Evolutionary conservation across 2,113 vertebrate genomes (phyloP).

Genomic region (Heterochromis multidens): DNA sequence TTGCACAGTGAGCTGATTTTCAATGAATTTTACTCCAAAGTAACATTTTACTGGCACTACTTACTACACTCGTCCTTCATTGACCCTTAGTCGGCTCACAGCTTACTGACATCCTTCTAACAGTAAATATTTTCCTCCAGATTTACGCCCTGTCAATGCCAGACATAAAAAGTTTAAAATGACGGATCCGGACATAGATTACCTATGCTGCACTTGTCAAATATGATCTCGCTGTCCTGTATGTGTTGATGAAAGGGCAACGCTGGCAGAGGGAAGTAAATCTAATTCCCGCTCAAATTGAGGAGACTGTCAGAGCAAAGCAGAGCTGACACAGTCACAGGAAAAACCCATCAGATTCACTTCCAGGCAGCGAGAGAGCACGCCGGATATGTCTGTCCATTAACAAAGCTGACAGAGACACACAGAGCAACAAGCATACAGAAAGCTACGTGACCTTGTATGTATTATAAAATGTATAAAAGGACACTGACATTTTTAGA

Average conservation of each 20-base stretch:
- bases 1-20: neutral
- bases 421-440: neutral
- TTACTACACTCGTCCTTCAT: neutral
- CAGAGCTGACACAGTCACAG: slow-evolving; percentile 38
- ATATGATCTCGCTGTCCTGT: slow-evolving; percentile 16
- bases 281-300: slow-evolving; percentile 58
- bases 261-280: slow-evolving; percentile 44
- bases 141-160: slow-evolving; percentile 26
- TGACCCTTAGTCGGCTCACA: neutral
- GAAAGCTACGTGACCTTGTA: neutral
- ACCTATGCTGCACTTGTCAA: slow-evolving; percentile 51
- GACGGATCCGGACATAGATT: slow-evolving; percentile 37
- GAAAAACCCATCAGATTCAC: slow-evolving; percentile 31
- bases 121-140: slow-evolving; percentile 1
- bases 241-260: slow-evolving; percentile 51
- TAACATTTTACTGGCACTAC: neutral
- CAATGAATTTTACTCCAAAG: neutral
- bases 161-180: slow-evolving; percentile 26
- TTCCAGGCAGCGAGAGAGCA: neutral
- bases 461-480: neutral
- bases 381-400: slow-evolving; percentile 5
- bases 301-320: slow-evolving; percentile 54
- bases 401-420: slow-evolving; percentile 17
- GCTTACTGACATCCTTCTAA: neutral
- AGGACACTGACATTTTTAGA: neutral